Base-by-base conservation (phyloP, 2,888 invertebrate species). In the Stegophylla sp. region DNA sequence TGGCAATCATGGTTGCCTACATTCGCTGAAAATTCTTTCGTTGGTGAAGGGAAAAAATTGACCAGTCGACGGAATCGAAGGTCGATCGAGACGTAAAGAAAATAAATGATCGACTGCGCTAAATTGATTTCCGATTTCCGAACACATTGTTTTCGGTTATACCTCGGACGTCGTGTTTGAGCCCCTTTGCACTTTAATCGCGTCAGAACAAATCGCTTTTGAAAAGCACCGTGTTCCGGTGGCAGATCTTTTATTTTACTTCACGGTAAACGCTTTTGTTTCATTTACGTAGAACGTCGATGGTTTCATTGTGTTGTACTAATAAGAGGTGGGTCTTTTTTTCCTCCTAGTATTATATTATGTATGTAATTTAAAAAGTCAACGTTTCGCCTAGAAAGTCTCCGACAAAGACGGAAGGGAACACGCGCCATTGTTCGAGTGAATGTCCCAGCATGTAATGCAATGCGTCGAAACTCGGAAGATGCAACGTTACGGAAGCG, bases 191-290 rank as follows among this genome's bases (percentile, higher is more conserved):
- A 71, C 74, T 63, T 63, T 74, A 74, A 74, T 51, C 34, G 23
- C 28, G 61, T 34, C 63, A 45, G 61, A 34, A 41, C 34, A 64
- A 75, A 64, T 75, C 41, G 64, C 4, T 51, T 75, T 75, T 20
- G 74, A 75, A 48, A 64, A 20, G 51, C 9, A 26, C 59, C 61
- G 73, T 28, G 15, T 53, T 75, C 23, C 17, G 34, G 34, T 75
- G 75, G 64, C 64, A 64, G 23, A 64, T 64, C 10, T 64, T 75
- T 75, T 64, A 51, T 63, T 75, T 75, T 23, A 41, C 48, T 64
- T 51, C 34, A n/a, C 26, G 61, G 10, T 13, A 73, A 73, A 73
- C 28, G 73, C 59, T 41, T 61, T 74, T 63, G 74, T 74, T 74
- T 48, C 48, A 28, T 63, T 74, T 63, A n/a, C n/a, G n/a, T n/a